Evolutionary conservation across 2,888 invertebrate genomes (phyloP).

Genomic region (Ophion ellenae): DNA sequence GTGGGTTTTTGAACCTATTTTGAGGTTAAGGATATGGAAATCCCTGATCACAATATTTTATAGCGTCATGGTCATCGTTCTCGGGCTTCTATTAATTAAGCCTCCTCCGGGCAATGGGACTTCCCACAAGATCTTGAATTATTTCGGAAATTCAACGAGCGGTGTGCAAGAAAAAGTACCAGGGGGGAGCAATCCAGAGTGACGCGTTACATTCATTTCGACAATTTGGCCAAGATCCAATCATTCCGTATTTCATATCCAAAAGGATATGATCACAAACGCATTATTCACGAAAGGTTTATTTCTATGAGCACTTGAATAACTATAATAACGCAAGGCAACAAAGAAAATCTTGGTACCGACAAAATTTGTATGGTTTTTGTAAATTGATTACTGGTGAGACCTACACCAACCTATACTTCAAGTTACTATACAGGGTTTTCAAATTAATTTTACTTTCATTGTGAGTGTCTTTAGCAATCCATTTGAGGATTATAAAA

Average conservation of each 20-base stretch:
- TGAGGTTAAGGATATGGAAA: not conserved
- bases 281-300: not conserved
- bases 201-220: slow-evolving; percentile 21
- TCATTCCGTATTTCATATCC: not conserved
- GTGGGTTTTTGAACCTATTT: not conserved
- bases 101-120: slow-evolving; percentile 10
- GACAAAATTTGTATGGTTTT: too few relatives aligned
- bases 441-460: too few relatives aligned
- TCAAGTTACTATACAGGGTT: too few relatives aligned
- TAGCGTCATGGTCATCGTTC: slow-evolving; percentile 46
- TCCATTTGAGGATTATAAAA: too few relatives aligned
- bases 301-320: too few relatives aligned
- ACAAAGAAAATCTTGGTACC: too few relatives aligned
- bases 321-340: too few relatives aligned
- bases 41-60: not conserved
- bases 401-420: too few relatives aligned
- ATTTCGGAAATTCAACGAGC: slow-evolving; percentile 40
- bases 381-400: too few relatives aligned
- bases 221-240: slow-evolving; percentile 25
- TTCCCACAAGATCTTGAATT: slow-evolving; percentile 30
- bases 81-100: slow-evolving; percentile 54
- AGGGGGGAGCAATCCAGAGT: not conserved
- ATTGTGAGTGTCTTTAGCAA: too few relatives aligned
- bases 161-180: not conserved
- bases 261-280: not conserved